These are phyloP conservation scores for Drosophila neonasuta DNA, from an alignment of 2,888 invertebrate genomes.

Conservation along the genomic window DNA sequence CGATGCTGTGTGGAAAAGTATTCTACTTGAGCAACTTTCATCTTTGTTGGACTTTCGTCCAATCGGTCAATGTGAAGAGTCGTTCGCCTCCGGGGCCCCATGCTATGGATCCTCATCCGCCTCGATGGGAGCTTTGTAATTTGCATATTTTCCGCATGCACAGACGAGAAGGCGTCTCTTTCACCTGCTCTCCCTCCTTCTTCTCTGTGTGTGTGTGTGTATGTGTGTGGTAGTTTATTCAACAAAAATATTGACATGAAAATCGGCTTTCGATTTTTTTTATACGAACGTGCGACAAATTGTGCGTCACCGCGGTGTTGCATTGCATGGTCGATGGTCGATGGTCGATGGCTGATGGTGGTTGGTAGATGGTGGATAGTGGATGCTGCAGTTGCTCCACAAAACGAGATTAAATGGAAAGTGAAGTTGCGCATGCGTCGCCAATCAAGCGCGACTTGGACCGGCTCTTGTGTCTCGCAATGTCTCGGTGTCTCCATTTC, in stretches of 20 bases:
- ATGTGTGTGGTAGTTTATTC: constrained; percentile 58
- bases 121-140: constrained; percentile 49
- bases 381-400: constrained; percentile 54
- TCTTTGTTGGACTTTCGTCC: constrained; percentile 64
- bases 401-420: constrained; percentile 76
- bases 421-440: constrained; percentile 73
- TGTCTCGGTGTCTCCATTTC: constrained; percentile 18
- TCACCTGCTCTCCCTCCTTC: not conserved
- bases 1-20: constrained; percentile 27
- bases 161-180: constrained; percentile 45
- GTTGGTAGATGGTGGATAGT: not conserved
- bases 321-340: not conserved
- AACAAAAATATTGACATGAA: constrained; percentile 76
- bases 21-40: constrained; percentile 71
- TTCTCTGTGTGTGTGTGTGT: not conserved
- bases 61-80: constrained; percentile 52
- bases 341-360: not conserved
- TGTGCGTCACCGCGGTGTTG: constrained; percentile 48
- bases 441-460: constrained; percentile 54
- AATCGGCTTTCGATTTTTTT: constrained; percentile 74
- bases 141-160: constrained; percentile 75
- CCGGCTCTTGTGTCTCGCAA: constrained; percentile 12
- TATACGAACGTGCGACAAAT: constrained; percentile 66
- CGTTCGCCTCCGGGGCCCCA: constrained; percentile 42
- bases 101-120: constrained; percentile 24